A percentile compares a stretch with the other conserved stretches of the same genome.
phyloP scores from a whole-genome alignment of 2,797 vertebrate genomes.

The Champsocephalus esox region DNA sequence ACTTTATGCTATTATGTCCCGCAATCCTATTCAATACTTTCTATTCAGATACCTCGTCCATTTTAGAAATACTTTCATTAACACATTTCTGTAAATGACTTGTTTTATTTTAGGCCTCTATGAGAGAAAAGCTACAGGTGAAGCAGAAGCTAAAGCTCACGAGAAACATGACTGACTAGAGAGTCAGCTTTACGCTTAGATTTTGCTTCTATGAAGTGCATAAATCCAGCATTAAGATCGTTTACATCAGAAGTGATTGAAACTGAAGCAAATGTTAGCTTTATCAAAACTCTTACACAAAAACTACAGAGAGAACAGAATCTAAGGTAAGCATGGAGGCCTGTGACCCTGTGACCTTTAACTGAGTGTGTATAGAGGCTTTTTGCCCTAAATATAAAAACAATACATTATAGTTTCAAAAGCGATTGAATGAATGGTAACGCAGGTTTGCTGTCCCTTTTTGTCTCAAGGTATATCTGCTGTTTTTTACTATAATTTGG shows the following conservation, averaged over 20 bases:
- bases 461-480: neutral
- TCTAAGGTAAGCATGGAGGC: conserved; percentile 20
- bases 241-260: neutral
- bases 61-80: conserved; percentile 5
- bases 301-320: conserved; percentile 47
- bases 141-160: conserved; percentile 49
- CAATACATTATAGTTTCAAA: neutral
- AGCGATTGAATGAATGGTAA: neutral
- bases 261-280: conserved; percentile 10
- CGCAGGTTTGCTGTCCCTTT: neutral
- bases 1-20: conserved; percentile 26
- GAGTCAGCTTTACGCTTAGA: conserved; percentile 22
- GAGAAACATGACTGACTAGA: conserved; percentile 23
- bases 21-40: conserved; percentile 11
- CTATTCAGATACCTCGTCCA: neutral
- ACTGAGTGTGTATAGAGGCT: conserved; percentile 3
- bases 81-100: neutral
- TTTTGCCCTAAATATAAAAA: too few relatives aligned
- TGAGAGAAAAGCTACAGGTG: neutral
- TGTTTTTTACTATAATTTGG: neutral
- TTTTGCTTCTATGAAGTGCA: conserved; percentile 3
- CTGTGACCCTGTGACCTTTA: conserved; percentile 48
- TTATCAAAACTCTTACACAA: conserved; percentile 13
- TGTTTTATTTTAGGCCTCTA: neutral
- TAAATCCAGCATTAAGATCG: neutral